phyloP scores from a whole-genome alignment of 2,888 invertebrate species.

The Lacanobia oleracea region DNA sequence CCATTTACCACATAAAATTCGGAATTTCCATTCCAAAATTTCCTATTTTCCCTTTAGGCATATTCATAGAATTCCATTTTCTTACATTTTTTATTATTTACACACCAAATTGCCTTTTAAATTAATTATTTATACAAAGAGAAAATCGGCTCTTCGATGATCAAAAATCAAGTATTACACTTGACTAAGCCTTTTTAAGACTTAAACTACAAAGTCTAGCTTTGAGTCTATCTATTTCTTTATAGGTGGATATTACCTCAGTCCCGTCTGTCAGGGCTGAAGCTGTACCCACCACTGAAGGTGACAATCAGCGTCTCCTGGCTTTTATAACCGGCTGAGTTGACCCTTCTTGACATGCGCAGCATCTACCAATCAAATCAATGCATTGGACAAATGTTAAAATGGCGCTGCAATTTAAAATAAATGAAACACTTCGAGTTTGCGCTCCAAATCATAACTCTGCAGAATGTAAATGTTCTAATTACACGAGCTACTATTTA shows the following conservation, averaged over 20 bases:
- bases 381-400: neutral
- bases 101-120: no score
- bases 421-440: neutral
- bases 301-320: neutral
- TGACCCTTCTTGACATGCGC: conserved; percentile 10
- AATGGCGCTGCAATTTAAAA: conserved; percentile 11
- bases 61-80: neutral
- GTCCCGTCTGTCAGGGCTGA: conserved; percentile 6
- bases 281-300: conserved; percentile 24
- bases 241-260: conserved; percentile 27
- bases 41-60: neutral
- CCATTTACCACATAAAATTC: neutral
- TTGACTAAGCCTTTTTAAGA: neutral
- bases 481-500: neutral
- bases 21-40: neutral
- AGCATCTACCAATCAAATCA: conserved; percentile 20
- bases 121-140: no score
- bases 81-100: no score
- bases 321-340: conserved; percentile 22
- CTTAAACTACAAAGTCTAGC: neutral
- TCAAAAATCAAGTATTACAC: neutral
- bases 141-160: no score
- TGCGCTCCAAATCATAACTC: neutral
- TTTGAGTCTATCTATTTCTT: neutral
- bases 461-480: neutral